These are phyloP conservation scores for Tachypleus tridentatus DNA, from an alignment of 1,140 invertebrate genomes.

Conservation along the genomic window DNA sequence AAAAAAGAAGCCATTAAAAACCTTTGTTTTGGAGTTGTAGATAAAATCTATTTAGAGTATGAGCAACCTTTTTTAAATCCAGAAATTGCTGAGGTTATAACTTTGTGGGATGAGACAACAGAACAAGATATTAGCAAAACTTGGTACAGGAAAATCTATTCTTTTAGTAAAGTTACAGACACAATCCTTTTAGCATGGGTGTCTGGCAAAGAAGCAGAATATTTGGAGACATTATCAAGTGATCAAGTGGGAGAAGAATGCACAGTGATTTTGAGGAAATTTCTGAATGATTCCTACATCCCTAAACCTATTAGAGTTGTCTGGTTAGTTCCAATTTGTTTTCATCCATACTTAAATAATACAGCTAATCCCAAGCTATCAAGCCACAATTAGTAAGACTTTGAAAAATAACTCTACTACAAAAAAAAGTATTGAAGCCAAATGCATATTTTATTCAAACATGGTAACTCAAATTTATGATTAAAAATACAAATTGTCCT, in stretches of 20 bases:
- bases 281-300: constrained; percentile 21
- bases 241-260: constrained; percentile 56
- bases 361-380: too few species aligned
- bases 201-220: constrained; percentile 55
- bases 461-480: too few species aligned
- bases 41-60: constrained; percentile 89
- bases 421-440: too few species aligned
- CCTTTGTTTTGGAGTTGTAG: constrained; percentile 78
- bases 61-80: constrained; percentile 64
- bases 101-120: constrained; percentile 53
- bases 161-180: constrained; percentile 55
- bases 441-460: too few species aligned
- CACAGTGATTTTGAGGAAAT: constrained; percentile 34
- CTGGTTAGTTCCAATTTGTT: constrained; percentile 8
- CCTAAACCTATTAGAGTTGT: constrained; percentile 20
- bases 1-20: constrained; percentile 72
- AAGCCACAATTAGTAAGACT: too few species aligned
- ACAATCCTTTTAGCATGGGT: constrained; percentile 52
- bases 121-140: constrained; percentile 22
- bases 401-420: too few species aligned
- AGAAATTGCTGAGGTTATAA: constrained; percentile 70
- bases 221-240: constrained; percentile 61
- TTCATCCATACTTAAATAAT: too few species aligned
- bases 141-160: constrained; percentile 90
- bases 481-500: too few species aligned